Conservation (phyloP, 2,797 vertebrate genomes). For the Hyperoplus immaculatus region DNA sequence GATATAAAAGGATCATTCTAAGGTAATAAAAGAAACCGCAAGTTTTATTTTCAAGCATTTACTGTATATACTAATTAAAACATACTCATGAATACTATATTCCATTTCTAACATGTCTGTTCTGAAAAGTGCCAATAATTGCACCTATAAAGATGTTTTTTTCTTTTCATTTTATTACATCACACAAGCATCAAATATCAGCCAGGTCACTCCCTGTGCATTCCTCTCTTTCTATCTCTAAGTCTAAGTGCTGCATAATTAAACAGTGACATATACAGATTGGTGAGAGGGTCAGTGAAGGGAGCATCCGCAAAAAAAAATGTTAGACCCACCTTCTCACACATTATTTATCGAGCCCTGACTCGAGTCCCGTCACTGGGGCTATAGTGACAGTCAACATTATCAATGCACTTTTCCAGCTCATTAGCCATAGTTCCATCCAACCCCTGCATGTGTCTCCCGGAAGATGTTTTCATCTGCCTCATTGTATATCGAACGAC, state of each 20-base stretch:
- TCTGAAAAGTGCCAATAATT: no score
- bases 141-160: no score
- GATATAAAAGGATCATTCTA: no score
- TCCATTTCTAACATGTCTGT: no score
- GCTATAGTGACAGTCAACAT: conserved; percentile 41
- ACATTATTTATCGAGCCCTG: conserved; percentile 52
- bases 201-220: neutral
- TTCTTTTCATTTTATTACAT: no score
- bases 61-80: no score
- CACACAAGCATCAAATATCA: neutral
- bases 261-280: conserved; percentile 34
- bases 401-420: conserved; percentile 63
- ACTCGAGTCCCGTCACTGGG: conserved; percentile 38
- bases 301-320: conserved; percentile 32
- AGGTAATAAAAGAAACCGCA: no score
- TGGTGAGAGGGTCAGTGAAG: conserved; percentile 18
- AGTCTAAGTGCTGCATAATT: conserved; percentile 48
- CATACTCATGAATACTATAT: no score
- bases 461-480: conserved; percentile 40
- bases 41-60: no score
- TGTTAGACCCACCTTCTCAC: conserved; percentile 28
- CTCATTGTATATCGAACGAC: conserved; percentile 13
- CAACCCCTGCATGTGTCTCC: conserved; percentile 17
- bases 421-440: conserved; percentile 64
- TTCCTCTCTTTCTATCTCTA: neutral